These are phyloP conservation scores for Buteo buteo DNA, from an alignment of 2,113 vertebrate species.

Conservation along the genomic window DNA sequence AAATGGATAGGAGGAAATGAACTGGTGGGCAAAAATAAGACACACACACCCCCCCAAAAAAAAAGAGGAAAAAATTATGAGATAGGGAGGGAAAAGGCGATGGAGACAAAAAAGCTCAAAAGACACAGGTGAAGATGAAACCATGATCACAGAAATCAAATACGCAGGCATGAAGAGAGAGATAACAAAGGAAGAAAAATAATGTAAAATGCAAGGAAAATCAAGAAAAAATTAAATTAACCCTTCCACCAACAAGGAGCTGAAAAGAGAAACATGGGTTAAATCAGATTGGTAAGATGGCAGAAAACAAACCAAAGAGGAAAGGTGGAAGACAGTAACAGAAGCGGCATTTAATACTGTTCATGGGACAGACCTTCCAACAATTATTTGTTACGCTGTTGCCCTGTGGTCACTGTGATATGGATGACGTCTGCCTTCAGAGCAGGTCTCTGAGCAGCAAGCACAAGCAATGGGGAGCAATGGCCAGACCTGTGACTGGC, in stretches of 20 bases:
- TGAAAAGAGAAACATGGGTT: background rate
- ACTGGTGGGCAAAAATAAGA: background rate
- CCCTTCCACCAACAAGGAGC: background rate
- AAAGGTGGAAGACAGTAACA: background rate
- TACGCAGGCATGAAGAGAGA: background rate
- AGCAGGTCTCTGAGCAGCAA: background rate
- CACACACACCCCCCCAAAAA: rapidly evolving
- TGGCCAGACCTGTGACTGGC: background rate
- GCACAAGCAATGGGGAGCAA: background rate
- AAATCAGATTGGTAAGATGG: background rate
- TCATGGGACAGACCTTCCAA: background rate
- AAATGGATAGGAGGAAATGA: background rate
- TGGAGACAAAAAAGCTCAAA: background rate
- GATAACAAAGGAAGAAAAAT: background rate
- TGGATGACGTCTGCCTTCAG: background rate
- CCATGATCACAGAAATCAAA: background rate
- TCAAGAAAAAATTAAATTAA: background rate
- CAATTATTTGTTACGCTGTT: background rate
- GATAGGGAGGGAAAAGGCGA: background rate
- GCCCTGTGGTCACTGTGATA: background rate
- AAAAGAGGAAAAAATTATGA: background rate
- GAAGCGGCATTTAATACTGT: background rate
- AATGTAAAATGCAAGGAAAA: background rate
- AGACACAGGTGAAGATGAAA: background rate
- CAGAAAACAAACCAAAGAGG: background rate